Conservation (phyloP, 1,140 invertebrate genomes). For the Leptinotarsa lineolata region DNA sequence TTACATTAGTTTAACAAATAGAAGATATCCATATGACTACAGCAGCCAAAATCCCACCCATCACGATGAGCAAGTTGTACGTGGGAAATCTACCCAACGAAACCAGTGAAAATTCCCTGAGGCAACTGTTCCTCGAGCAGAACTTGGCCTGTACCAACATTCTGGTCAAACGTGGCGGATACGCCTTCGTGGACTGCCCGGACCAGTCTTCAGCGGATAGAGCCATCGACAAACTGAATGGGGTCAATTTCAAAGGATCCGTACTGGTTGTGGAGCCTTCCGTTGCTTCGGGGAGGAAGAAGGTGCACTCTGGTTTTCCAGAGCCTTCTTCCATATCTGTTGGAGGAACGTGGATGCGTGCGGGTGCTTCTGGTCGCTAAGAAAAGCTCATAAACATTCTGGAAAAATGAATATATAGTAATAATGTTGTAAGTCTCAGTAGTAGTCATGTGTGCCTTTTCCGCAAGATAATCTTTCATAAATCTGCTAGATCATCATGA, state of each 20-base stretch:
- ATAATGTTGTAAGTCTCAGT: background rate
- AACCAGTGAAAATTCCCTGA: conserved; percentile 73
- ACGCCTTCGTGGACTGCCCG: conserved; percentile 83
- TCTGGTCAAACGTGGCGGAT: conserved; percentile 80
- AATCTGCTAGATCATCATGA: too few species aligned
- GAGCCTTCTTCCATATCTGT: conserved; percentile 7
- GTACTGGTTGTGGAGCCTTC: conserved; percentile 68
- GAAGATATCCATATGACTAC: conserved; percentile 47
- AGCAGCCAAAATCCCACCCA: conserved; percentile 52
- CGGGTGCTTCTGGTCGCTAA: conserved; percentile 15
- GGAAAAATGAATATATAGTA: background rate
- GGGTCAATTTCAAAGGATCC: conserved; percentile 66
- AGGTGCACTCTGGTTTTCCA: conserved; percentile 33
- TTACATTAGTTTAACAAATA: conserved; percentile 1
- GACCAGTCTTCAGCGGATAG: conserved; percentile 81
- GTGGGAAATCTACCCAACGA: conserved; percentile 80
- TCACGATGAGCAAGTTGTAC: conserved; percentile 79
- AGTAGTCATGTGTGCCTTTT: background rate
- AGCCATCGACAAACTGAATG: conserved; percentile 79
- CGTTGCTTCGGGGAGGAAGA: conserved; percentile 65
- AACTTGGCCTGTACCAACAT: conserved; percentile 75
- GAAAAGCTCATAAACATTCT: background rate
- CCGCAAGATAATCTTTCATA: background rate
- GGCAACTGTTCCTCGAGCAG: conserved; percentile 77
- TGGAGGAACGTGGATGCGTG: conserved; percentile 13